A percentile compares a stretch with the other conserved stretches of the same genome.
These are phyloP conservation scores for Myzus persicae DNA, from an alignment of 1,140 invertebrate species.

Conservation along the genomic window DNA sequence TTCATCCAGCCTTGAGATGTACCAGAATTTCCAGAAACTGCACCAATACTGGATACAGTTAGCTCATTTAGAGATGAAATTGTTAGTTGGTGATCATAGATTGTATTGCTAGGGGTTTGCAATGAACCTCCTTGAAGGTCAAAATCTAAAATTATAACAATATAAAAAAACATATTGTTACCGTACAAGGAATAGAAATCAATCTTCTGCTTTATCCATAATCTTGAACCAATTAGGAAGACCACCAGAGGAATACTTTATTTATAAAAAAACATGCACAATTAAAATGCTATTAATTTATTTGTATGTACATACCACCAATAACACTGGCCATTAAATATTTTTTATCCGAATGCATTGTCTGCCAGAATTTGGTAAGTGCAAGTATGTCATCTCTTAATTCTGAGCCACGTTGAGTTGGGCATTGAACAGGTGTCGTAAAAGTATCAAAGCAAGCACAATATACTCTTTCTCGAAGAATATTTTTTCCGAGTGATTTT, in stretches of 20 bases:
- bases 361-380: conserved; percentile 95
- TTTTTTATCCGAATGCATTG: conserved; percentile 96
- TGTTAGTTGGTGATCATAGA: conserved; percentile 59
- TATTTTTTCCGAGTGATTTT: conserved; percentile 86
- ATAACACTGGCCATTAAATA: conserved; percentile 85
- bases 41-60: conserved; percentile 53
- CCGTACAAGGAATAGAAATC: not conserved
- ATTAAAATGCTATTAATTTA: not conserved
- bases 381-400: conserved; percentile 89
- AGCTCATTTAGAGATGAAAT: conserved; percentile 59
- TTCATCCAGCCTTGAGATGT: conserved; percentile 82
- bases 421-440: conserved; percentile 83
- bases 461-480: conserved; percentile 93
- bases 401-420: conserved; percentile 78
- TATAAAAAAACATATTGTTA: not conserved
- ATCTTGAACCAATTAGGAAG: not conserved
- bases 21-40: conserved; percentile 50
- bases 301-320: conserved; percentile 65
- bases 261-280: not conserved
- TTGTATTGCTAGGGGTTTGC: conserved; percentile 28
- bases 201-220: not conserved
- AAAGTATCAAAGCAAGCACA: conserved; percentile 95
- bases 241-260: too few species aligned
- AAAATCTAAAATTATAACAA: conserved; percentile 41
- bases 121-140: conserved; percentile 47